phyloP scores from a whole-genome alignment of 2,113 vertebrate genomes.

The Zapornia atra region DNA sequence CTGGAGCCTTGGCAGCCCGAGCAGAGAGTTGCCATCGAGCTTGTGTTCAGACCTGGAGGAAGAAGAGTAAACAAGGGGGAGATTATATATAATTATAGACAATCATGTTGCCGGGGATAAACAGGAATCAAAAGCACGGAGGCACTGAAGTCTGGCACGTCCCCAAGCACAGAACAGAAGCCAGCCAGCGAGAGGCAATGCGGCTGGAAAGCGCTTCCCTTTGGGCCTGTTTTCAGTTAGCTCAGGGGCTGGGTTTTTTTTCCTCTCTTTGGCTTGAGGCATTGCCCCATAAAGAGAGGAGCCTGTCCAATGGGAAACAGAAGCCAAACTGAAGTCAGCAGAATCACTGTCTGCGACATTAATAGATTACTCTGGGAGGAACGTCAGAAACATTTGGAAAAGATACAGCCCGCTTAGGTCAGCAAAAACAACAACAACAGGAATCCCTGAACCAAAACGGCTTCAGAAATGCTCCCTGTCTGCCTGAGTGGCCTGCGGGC shows the following conservation, averaged over 20 bases:
- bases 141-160: conserved; percentile 69
- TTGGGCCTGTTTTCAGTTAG: conserved; percentile 59
- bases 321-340: conserved; percentile 69
- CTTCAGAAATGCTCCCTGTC: not conserved
- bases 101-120: conserved; percentile 74
- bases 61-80: conserved; percentile 75
- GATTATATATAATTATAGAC: conserved; percentile 82
- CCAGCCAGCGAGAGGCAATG: conserved; percentile 15
- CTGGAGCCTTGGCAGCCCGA: not conserved
- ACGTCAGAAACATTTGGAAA: conserved; percentile 18
- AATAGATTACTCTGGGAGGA: conserved; percentile 31
- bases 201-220: not conserved
- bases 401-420: conserved; percentile 17
- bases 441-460: conserved; percentile 27
- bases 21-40: conserved; percentile 48
- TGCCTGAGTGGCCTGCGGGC: not conserved
- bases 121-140: conserved; percentile 76
- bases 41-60: conserved; percentile 62
- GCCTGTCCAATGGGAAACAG: conserved; percentile 26
- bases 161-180: conserved; percentile 64
- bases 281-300: conserved; percentile 22
- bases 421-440: conserved; percentile 1
- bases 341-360: conserved; percentile 30
- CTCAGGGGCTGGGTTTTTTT: not conserved
- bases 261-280: conserved; percentile 34